Conservation (phyloP, 2,888 invertebrate species). For the Lithophane ornitopus region DNA sequence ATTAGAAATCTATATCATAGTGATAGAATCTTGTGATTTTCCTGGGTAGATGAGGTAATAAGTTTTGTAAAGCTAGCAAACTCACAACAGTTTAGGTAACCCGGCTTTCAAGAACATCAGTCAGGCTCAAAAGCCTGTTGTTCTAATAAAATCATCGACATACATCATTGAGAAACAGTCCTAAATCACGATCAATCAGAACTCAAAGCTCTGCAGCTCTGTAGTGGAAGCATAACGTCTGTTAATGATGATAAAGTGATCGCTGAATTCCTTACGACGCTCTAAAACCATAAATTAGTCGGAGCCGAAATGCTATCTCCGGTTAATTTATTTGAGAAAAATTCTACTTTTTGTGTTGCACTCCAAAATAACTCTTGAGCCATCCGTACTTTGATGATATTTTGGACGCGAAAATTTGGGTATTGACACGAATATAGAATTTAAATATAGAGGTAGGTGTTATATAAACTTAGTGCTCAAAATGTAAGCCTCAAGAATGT, state of each 20-base stretch:
- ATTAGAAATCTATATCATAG: background rate
- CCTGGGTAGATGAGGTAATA: background rate
- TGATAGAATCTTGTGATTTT: background rate
- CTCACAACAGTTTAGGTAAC: background rate
- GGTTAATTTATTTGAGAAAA: constrained; percentile 50
- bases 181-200: constrained; percentile 30
- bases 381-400: constrained; percentile 53
- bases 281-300: constrained; percentile 46
- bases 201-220: constrained; percentile 10
- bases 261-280: constrained; percentile 40
- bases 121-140: background rate
- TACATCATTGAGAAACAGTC: constrained; percentile 9
- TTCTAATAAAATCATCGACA: constrained; percentile 21
- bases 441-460: constrained; percentile 52
- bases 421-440: constrained; percentile 53
- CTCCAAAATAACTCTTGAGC: constrained; percentile 50
- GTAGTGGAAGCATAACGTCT: constrained; percentile 12
- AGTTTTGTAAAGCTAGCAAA: background rate
- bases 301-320: constrained; percentile 51
- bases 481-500: constrained; percentile 46
- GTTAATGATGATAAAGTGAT: constrained; percentile 50
- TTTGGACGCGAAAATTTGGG: constrained; percentile 42
- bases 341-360: constrained; percentile 42
- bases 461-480: constrained; percentile 40
- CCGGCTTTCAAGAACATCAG: constrained; percentile 12